A percentile compares a stretch with the other conserved stretches of the same genome.
These are phyloP conservation scores for Ctenosaura bakeri DNA, from an alignment of 2,797 vertebrate genomes.

Conservation along the genomic window DNA sequence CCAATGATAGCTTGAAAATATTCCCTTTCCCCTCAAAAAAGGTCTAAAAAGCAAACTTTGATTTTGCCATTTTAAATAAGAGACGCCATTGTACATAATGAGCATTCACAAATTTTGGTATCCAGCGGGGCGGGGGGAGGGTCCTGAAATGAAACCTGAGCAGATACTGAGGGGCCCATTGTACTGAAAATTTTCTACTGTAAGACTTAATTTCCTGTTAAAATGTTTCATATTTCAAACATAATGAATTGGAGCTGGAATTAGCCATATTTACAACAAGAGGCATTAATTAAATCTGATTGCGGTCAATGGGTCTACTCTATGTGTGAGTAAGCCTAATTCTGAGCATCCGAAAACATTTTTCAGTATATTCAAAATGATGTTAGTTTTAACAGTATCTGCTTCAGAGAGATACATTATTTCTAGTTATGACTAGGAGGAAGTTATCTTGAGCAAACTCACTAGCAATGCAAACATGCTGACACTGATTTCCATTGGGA, in stretches of 20 bases:
- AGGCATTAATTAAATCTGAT: not conserved
- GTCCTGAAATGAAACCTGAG: no score
- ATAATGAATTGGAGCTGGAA: not conserved
- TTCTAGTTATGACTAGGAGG: not conserved
- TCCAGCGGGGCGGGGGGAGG: no score
- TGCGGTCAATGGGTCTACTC: not conserved
- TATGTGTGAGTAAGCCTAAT: not conserved
- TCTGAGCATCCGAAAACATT: not conserved
- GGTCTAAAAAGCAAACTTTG: no score
- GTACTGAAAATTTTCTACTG: not conserved
- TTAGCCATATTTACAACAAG: not conserved
- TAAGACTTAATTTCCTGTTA: not conserved
- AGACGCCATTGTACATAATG: no score
- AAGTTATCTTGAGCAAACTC: not conserved
- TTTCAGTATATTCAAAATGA: conserved; percentile 2
- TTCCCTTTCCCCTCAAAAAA: no score
- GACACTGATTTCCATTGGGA: not conserved
- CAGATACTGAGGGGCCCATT: no score
- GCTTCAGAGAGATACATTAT: not conserved
- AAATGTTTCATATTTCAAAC: not conserved
- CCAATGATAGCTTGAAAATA: no score
- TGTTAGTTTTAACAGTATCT: not conserved
- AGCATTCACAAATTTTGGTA: no score
- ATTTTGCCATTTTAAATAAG: no score
- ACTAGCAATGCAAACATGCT: not conserved